phyloP scores from a whole-genome alignment of 2,888 invertebrate genomes.

The Dryobotodes eremita region DNA sequence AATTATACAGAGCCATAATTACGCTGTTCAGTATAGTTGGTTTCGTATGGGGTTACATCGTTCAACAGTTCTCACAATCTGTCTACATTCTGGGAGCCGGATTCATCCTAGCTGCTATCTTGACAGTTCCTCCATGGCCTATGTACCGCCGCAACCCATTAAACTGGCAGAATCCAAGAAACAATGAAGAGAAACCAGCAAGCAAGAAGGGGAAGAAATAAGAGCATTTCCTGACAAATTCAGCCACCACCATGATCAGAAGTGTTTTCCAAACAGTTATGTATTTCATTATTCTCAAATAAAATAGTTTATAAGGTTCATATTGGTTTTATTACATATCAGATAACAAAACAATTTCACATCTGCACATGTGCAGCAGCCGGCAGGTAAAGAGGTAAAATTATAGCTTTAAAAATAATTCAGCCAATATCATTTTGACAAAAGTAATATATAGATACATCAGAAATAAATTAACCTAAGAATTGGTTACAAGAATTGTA shows the following conservation, averaged over 20 bases:
- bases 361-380: slow-evolving; percentile 2
- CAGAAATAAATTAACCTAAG: slow-evolving; percentile 1
- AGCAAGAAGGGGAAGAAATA: slow-evolving; percentile 90
- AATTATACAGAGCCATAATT: slow-evolving; percentile 96
- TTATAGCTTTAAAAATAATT: neutral
- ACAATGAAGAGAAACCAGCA: slow-evolving; percentile 84
- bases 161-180: slow-evolving; percentile 96
- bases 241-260: slow-evolving; percentile 33
- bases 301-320: slow-evolving; percentile 72
- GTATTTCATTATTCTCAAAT: slow-evolving; percentile 65
- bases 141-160: slow-evolving; percentile 97
- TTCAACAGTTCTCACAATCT: slow-evolving; percentile 98
- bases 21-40: slow-evolving; percentile 97
- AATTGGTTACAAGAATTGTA: slow-evolving; percentile 12
- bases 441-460: slow-evolving; percentile 4
- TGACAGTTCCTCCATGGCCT: slow-evolving; percentile 99
- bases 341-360: slow-evolving; percentile 3
- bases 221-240: slow-evolving; percentile 16
- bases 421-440: neutral
- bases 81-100: slow-evolving; percentile 98
- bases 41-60: slow-evolving; percentile 97
- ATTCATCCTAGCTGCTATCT: slow-evolving; percentile 95
- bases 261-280: slow-evolving; percentile 48
- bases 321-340: slow-evolving; percentile 62
- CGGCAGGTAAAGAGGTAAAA: neutral